These are phyloP conservation scores for Seladonia tumulorum DNA, from an alignment of 2,888 invertebrate species.

Conservation along the genomic window DNA sequence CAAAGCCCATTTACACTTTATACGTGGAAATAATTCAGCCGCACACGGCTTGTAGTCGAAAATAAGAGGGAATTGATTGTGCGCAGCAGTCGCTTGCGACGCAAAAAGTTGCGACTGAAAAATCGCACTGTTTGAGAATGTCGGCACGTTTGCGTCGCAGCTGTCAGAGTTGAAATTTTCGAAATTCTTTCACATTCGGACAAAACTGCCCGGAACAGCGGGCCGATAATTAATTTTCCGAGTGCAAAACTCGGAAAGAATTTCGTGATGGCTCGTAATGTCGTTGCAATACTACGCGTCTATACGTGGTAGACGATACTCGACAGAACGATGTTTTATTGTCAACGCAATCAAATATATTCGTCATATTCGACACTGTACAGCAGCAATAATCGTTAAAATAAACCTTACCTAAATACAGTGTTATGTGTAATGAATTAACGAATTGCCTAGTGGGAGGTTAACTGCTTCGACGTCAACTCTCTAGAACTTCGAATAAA, in stretches of 20 bases:
- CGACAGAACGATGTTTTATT: background rate
- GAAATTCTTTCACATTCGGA: background rate
- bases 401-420: background rate
- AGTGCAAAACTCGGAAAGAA: background rate
- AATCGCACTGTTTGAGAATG: conserved; percentile 17
- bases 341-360: conserved; percentile 11
- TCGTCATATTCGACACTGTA: background rate
- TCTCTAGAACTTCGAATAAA: too few species aligned
- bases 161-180: background rate
- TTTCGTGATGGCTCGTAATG: conserved; percentile 5
- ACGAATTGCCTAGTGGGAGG: background rate
- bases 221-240: conserved; percentile 30
- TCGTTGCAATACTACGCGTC: background rate
- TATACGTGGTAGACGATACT: background rate
- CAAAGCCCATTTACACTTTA: background rate
- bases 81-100: background rate
- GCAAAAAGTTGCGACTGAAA: conserved; percentile 16
- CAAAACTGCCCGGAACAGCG: conserved; percentile 13
- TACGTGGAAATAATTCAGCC: conserved; percentile 5
- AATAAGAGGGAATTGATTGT: conserved; percentile 6
- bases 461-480: too few species aligned
- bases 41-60: background rate
- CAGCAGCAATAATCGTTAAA: background rate
- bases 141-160: background rate
- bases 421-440: background rate